Evolutionary conservation across 2,797 vertebrate species (phyloP).

Genomic region (Cryptoprocta ferox): DNA sequence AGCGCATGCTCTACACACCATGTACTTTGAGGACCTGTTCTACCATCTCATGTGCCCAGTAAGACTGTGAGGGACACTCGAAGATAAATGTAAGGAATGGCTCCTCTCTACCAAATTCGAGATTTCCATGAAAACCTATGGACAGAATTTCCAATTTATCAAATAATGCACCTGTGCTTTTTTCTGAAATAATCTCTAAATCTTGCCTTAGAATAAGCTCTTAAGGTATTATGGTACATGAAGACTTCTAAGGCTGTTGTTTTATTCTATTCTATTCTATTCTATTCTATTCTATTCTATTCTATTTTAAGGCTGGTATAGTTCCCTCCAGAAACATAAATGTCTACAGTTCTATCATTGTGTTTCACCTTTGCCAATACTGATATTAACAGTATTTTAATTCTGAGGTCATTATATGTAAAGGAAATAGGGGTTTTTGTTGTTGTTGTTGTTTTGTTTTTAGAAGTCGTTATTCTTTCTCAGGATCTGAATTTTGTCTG

Average conservation of each 20-base stretch:
- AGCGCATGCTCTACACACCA: accelerated
- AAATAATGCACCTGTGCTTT: neutral
- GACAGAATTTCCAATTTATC: neutral
- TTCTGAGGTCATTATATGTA: neutral
- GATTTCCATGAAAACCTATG: neutral
- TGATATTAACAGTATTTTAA: neutral
- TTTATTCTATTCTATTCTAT: neutral
- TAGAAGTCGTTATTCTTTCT: neutral
- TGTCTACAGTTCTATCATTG: neutral
- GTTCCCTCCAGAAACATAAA: neutral
- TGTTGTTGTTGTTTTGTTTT: neutral
- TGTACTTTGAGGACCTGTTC: accelerated
- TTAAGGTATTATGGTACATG: neutral
- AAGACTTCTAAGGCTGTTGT: neutral
- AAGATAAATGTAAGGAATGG: neutral
- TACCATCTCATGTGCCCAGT: accelerated
- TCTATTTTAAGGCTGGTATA: neutral
- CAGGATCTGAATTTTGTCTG: neutral
- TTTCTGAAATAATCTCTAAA: neutral
- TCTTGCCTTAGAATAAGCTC: neutral
- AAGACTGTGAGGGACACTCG: neutral
- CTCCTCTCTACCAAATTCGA: neutral
- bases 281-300: neutral
- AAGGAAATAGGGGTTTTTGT: neutral
- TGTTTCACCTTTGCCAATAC: neutral